phyloP scores from a whole-genome alignment of 2,797 vertebrate genomes.

The Clarias laeviceps region DNA sequence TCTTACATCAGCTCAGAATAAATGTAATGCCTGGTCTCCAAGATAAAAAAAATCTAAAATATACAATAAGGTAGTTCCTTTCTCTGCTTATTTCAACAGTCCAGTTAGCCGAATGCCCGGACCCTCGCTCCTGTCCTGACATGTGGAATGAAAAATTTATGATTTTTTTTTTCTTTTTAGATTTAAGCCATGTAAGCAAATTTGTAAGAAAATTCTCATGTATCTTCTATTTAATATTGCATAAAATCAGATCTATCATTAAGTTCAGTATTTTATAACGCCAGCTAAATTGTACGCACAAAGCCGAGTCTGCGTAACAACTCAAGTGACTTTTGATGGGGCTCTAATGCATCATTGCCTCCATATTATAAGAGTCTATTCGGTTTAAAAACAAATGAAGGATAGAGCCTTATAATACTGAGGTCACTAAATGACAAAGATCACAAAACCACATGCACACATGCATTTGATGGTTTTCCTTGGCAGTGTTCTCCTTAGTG shows the following conservation, averaged over 20 bases:
- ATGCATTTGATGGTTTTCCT: background rate
- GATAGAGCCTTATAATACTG: background rate
- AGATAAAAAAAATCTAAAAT: background rate
- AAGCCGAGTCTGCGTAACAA: background rate
- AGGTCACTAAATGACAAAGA: background rate
- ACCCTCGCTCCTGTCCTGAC: background rate
- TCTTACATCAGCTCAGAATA: background rate
- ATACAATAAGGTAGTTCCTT: background rate
- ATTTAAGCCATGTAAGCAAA: background rate
- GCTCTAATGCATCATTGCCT: background rate
- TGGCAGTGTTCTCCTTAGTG: conserved; percentile 1
- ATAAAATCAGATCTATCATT: background rate
- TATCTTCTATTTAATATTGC: background rate
- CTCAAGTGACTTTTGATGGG: background rate
- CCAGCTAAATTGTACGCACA: background rate
- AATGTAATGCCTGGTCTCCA: background rate
- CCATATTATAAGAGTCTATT: background rate
- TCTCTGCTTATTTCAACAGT: background rate
- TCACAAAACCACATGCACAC: background rate
- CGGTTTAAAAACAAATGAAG: background rate
- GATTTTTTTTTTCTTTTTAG: background rate
- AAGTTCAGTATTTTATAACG: background rate
- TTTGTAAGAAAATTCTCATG: background rate
- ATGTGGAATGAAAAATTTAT: background rate
- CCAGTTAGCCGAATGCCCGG: background rate